Base-by-base conservation (phyloP, 2,888 invertebrate genomes). In the Drosophila eohydei region DNA sequence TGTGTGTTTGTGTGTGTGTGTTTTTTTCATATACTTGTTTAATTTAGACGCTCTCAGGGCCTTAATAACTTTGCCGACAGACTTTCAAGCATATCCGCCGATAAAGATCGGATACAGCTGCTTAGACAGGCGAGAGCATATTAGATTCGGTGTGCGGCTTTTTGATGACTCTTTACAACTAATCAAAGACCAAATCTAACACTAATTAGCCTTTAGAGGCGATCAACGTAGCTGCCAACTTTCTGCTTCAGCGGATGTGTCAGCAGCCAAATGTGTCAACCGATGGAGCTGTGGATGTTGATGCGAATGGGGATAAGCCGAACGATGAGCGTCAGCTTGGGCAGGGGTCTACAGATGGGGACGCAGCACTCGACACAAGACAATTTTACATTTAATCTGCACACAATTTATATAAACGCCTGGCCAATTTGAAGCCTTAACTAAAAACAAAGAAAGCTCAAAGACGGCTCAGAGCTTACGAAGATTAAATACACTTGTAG, bases 111-210 rank as follows among this genome's bases (percentile, higher is more conserved):
- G 38, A 14, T 12, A 38, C 11, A 52, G 38, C 36, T 44, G 28
- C 55, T 40, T 40, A 32, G 36, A 3, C 5, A 26, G 52, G 48
- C 16, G 36, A 62, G 56, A 41, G 56, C 26, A 57, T 54, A 26
- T 38, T 28, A 16, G 36, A 14, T 56, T 59, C 34, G 55, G 59
- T 52, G 48, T 56, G 21, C 38, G 48, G 50, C 44, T 68, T 52
- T 68, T 80, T 83, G 68, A 77, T 71, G 81, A 41, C 56, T 46
- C 43, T 69, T 69, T 84, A 62, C 66, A 62, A 68, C 56, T 72
- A 82, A 89, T 89, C 71, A 82, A 88, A 51, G 61, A 58, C 54
- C 71, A 89, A 85, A 85, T 89, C 85, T 80, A 67, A 68, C 64
- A 80, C 77, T 84, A 89, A 84, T 84, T 84, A 89, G 72, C 71